Conservation (phyloP, 2,888 invertebrate species). For the Lymantria monacha region DNA sequence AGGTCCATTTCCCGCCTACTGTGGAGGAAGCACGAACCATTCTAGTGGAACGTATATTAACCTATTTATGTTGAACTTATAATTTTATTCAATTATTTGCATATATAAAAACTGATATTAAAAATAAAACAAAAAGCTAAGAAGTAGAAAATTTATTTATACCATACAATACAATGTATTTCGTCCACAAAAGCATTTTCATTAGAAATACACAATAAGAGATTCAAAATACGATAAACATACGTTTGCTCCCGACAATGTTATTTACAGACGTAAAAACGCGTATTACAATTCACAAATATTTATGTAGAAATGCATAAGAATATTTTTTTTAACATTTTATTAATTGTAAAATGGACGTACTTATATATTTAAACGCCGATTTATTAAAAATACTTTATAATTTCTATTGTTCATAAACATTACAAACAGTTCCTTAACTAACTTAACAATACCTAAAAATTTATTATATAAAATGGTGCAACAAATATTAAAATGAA, state of each 20-base stretch:
- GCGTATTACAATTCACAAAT: conserved; percentile 51
- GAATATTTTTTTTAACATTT: conserved; percentile 41
- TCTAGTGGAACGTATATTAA: too few species aligned
- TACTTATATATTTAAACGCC: conserved; percentile 50
- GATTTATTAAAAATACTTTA: conserved; percentile 63
- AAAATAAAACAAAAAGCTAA: neutral
- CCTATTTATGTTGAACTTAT: too few species aligned
- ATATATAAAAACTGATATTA: too few species aligned
- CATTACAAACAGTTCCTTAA: conserved; percentile 65
- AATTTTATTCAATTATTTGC: too few species aligned
- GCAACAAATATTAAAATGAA: conserved; percentile 37
- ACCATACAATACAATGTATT: conserved; percentile 59
- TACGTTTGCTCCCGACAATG: conserved; percentile 63
- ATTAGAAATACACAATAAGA: conserved; percentile 71
- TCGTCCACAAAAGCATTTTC: conserved; percentile 73
- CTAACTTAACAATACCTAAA: conserved; percentile 67
- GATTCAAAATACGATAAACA: conserved; percentile 67
- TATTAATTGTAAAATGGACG: conserved; percentile 72
- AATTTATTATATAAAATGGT: conserved; percentile 31
- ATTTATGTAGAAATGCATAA: conserved; percentile 62
- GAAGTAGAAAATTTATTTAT: conserved; percentile 71
- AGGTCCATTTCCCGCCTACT: too few species aligned
- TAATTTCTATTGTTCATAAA: conserved; percentile 49
- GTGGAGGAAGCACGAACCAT: too few species aligned
- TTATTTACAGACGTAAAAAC: conserved; percentile 58